Conservation (phyloP, 2,888 invertebrate genomes). For the Cerastis rubricosa region DNA sequence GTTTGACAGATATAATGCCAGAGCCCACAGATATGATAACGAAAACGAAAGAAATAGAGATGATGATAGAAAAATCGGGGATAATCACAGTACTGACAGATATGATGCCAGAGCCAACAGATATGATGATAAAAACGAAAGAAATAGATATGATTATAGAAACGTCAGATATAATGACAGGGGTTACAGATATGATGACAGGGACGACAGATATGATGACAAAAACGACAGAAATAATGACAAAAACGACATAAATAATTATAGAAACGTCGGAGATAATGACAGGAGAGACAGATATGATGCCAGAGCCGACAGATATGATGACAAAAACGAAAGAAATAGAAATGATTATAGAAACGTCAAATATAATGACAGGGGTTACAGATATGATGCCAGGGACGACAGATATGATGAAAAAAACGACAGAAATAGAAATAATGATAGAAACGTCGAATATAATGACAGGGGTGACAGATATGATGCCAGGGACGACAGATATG, state of each 20-base stretch:
- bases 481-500: not conserved
- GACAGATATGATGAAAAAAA: not conserved
- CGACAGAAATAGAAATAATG: not conserved
- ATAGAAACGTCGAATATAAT: not conserved
- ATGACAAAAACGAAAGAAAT: too few species aligned
- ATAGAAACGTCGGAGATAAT: not conserved
- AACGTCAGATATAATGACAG: not conserved
- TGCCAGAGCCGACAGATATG: not conserved
- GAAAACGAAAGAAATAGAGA: not conserved
- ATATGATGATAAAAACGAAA: not conserved
- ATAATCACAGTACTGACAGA: not conserved
- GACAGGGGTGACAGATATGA: not conserved
- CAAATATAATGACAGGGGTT: not conserved
- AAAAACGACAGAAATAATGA: not conserved
- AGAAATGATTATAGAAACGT: not conserved
- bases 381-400: not conserved
- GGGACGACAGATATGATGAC: not conserved
- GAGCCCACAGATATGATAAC: not conserved
- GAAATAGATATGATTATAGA: not conserved
- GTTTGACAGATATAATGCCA: not conserved
- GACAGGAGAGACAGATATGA: not conserved
- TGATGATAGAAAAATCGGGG: not conserved
- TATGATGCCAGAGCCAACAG: not conserved
- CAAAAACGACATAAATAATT: not conserved
- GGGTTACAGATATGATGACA: not conserved